Percentiles rank a stretch among this genome's conserved stretches.
These are phyloP conservation scores for Lepidotrigona ventralis DNA, from an alignment of 1,140 invertebrate genomes.

Conservation along the genomic window DNA sequence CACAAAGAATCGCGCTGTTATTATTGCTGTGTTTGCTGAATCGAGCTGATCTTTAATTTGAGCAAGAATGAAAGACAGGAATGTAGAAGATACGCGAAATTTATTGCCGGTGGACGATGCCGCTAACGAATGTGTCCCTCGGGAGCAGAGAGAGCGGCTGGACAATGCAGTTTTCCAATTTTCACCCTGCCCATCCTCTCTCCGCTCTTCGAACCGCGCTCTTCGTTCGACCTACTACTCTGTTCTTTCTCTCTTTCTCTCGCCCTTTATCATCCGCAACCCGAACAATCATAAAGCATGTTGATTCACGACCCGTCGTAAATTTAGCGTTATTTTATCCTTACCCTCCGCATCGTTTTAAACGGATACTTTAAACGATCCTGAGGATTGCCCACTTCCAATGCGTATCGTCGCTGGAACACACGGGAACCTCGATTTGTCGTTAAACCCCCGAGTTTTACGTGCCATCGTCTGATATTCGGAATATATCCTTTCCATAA, in stretches of 20 bases:
- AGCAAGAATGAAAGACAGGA: slow-evolving; percentile 46
- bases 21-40: neutral
- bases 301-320: slow-evolving; percentile 69
- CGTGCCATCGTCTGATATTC: neutral
- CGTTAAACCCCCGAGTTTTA: neutral
- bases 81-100: slow-evolving; percentile 61
- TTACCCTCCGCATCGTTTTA: slow-evolving; percentile 43
- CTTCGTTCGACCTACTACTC: slow-evolving; percentile 43
- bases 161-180: slow-evolving; percentile 74
- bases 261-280: slow-evolving; percentile 63
- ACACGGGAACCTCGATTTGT: neutral
- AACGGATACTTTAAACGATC: slow-evolving; percentile 55
- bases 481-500: neutral
- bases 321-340: slow-evolving; percentile 70
- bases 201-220: slow-evolving; percentile 8
- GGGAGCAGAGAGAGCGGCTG: slow-evolving; percentile 44
- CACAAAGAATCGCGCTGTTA: neutral
- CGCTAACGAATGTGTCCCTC: slow-evolving; percentile 66
- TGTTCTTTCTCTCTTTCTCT: slow-evolving; percentile 32
- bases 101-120: slow-evolving; percentile 61
- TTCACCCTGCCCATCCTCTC: slow-evolving; percentile 53
- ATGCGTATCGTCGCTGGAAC: neutral
- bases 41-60: slow-evolving; percentile 61
- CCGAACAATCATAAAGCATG: slow-evolving; percentile 72
- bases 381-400: neutral